Conservation (phyloP, 2,888 invertebrate genomes). For the Seladonia tumulorum region DNA sequence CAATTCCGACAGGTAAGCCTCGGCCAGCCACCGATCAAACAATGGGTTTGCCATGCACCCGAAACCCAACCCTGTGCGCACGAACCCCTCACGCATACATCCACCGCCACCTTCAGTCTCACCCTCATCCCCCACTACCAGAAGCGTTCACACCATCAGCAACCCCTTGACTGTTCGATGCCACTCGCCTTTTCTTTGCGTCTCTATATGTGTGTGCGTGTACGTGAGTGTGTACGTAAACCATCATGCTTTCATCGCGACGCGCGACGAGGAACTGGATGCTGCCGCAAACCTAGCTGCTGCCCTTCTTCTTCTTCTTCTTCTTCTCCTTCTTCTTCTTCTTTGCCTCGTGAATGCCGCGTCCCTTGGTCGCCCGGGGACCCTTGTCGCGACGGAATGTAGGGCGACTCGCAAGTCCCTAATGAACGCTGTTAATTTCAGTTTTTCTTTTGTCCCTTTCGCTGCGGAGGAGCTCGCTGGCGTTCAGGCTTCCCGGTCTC, state of each 20-base stretch:
- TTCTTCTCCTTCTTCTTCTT: not conserved
- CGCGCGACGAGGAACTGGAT: constrained; percentile 26
- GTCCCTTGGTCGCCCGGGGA: constrained; percentile 3
- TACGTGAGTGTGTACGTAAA: not conserved
- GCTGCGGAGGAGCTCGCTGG: not conserved
- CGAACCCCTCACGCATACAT: not conserved
- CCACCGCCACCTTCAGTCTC: not conserved
- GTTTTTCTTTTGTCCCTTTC: not conserved
- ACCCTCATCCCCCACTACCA: not conserved
- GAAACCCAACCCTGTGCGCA: not conserved
- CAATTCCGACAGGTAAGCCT: constrained; percentile 95
- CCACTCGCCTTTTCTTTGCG: constrained; percentile 8
- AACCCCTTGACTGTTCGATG: constrained; percentile 26
- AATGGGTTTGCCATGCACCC: constrained; percentile 30
- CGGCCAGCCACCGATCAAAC: constrained; percentile 27
- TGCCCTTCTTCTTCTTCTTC: not conserved
- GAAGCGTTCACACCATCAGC: constrained; percentile 23
- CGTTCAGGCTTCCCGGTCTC: not conserved
- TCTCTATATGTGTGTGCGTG: not conserved
- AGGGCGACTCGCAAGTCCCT: not conserved
- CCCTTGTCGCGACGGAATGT: not conserved
- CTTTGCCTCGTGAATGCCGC: not conserved
- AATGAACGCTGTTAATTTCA: not conserved
- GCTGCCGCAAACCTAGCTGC: not conserved
- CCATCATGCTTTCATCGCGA: constrained; percentile 38